phyloP scores from a whole-genome alignment of 2,113 vertebrate species.

The Acanthochromis polyacanthus region DNA sequence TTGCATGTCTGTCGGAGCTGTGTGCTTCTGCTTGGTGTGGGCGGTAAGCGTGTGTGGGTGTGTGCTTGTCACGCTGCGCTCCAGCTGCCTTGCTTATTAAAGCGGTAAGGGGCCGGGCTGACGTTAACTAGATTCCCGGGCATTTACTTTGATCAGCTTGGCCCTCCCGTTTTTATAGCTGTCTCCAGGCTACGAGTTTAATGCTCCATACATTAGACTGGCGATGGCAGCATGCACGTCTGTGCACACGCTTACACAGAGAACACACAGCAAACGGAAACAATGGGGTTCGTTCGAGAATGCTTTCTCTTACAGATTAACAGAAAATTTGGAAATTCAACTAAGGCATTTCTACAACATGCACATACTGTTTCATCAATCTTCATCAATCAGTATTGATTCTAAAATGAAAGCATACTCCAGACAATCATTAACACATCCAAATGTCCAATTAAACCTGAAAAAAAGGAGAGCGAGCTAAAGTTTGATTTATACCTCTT shows the following conservation, averaged over 20 bases:
- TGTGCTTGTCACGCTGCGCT: constrained; percentile 60
- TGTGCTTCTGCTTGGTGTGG: constrained; percentile 34
- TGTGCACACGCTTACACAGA: constrained; percentile 43
- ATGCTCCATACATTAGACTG: constrained; percentile 60
- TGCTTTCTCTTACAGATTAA: neutral
- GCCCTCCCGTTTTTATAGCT: constrained; percentile 61
- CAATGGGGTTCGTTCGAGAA: constrained; percentile 36
- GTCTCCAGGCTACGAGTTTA: constrained; percentile 71
- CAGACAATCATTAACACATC: constrained; percentile 19
- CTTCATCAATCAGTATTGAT: constrained; percentile 26
- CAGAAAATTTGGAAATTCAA: constrained; percentile 2
- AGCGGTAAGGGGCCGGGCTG: constrained; percentile 56
- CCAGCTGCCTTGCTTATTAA: constrained; percentile 71
- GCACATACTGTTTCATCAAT: neutral
- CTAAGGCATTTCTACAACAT: constrained; percentile 16
- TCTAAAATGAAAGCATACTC: constrained; percentile 12
- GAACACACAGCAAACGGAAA: constrained; percentile 41
- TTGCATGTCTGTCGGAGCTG: neutral
- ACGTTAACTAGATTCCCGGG: constrained; percentile 74
- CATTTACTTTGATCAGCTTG: constrained; percentile 76
- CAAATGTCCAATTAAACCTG: constrained; percentile 4
- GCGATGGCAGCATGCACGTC: constrained; percentile 60
- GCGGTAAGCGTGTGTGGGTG: constrained; percentile 55
- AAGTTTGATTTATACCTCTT: neutral
- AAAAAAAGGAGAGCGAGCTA: neutral